Evolutionary conservation across 2,797 vertebrate genomes (phyloP).

Genomic region (Parotocinclus haroldoi): DNA sequence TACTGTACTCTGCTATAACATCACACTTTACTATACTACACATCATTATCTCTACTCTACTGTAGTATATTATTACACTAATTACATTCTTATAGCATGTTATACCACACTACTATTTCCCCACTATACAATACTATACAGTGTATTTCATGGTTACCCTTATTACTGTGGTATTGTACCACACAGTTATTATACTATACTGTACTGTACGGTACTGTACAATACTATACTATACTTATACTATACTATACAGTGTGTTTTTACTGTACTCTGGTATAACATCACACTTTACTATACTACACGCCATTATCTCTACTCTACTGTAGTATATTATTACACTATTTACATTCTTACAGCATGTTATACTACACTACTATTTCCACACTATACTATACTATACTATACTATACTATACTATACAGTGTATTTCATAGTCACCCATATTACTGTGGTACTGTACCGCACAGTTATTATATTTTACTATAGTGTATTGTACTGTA

Average conservation of each 20-base stretch:
- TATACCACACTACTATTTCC: neutral
- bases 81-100: too few relatives aligned
- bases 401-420: neutral
- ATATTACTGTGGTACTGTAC: neutral
- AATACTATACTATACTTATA: neutral
- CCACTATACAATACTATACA: neutral
- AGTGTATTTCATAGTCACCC: too few relatives aligned
- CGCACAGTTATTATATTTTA: neutral
- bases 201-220: neutral
- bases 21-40: neutral
- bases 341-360: too few relatives aligned
- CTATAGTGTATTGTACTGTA: neutral
- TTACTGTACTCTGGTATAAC: too few relatives aligned
- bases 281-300: too few relatives aligned
- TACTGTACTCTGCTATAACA: slow-evolving; percentile 33
- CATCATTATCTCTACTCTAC: neutral
- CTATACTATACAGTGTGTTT: too few relatives aligned
- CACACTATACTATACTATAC: neutral
- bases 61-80: too few relatives aligned
- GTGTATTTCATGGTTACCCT: too few relatives aligned
- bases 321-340: too few relatives aligned
- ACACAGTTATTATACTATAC: neutral
- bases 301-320: too few relatives aligned
- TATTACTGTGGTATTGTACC: neutral
- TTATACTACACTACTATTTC: neutral